phyloP scores from a whole-genome alignment of 2,888 invertebrate species.

The Drosophila merina region DNA sequence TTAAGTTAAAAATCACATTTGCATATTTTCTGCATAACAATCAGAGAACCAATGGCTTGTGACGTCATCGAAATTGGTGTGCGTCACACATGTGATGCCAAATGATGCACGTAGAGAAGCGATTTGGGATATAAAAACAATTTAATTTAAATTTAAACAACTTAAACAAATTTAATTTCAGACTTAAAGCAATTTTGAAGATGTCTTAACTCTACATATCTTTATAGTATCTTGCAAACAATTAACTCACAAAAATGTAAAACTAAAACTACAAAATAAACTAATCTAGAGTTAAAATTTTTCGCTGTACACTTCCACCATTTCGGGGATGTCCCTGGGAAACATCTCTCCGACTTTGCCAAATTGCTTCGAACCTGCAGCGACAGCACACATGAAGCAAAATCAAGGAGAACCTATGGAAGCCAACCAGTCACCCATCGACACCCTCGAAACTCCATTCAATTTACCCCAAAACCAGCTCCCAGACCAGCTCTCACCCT shows the following conservation, averaged over 20 bases:
- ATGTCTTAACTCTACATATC: too few relatives aligned
- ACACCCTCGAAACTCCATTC: background rate
- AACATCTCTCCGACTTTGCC: conserved; percentile 42
- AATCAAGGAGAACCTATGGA: conserved; percentile 24
- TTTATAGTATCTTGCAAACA: too few relatives aligned
- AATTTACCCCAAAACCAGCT: conserved; percentile 1
- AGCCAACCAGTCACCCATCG: conserved; percentile 1
- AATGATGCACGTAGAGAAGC: conserved; percentile 14
- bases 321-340: conserved; percentile 27
- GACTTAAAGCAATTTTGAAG: too few relatives aligned
- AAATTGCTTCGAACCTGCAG: conserved; percentile 68
- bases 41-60: conserved; percentile 75
- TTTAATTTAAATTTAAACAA: too few relatives aligned
- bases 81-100: conserved; percentile 26
- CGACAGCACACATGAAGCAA: conserved; percentile 36
- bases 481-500: background rate
- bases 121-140: background rate
- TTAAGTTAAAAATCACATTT: conserved; percentile 72
- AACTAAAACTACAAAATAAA: background rate
- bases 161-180: too few relatives aligned
- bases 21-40: conserved; percentile 77
- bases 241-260: background rate
- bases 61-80: conserved; percentile 52
- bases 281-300: background rate
- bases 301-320: conserved; percentile 24